Base-by-base conservation (phyloP, 2,113 vertebrate species). In the Ageneiosus marmoratus region DNA sequence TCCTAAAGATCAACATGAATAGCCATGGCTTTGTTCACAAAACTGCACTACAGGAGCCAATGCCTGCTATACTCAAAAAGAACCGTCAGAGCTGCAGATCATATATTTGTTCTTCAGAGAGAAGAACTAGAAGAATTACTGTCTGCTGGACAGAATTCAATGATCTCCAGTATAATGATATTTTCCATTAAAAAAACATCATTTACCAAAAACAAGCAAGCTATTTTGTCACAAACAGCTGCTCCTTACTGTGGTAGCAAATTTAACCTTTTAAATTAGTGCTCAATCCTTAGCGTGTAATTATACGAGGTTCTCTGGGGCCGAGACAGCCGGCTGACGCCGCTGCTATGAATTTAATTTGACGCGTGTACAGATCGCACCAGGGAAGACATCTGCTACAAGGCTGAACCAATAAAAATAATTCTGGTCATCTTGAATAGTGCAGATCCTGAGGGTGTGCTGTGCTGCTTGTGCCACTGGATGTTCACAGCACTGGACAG, bases 381-480 rank as follows among this genome's bases (percentile, higher is more conserved):
- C 72, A 55, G 86, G 92, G 91, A 88, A 93, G 93, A 95, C 93
- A 94, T 92, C 94, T 94, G 95, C 94, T 90, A 85, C 83, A 85
- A 90, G 90, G 92, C 85, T 88, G 86, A 48, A 86, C 81, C n/a
- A 86, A 89, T 91, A 93, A 90, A 72, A 84, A 90, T 91, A 90
- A 89, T 67, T 88, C 89, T 82, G 83, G 88, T 89, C 89, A 89
- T 89, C 88, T 87, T 91, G 92, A 91, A 94, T 90, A 93, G 89
- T 74, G 93, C 84, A 91, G 88, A 87, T 88, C 91, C 91, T 67
- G 79, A 22, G 80, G 77, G 32, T 0, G 41, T 46, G n/a, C n/a
- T n/a, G 80, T 44, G 77, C 83, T 88, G 83, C 62, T 86, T 82
- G 82, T 76, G 60, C 63, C 56, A 56, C 51, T 75, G 75, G 60